Evolutionary conservation across 2,797 vertebrate genomes (phyloP).

Genomic region (Hydrocynus forskahlii): DNA sequence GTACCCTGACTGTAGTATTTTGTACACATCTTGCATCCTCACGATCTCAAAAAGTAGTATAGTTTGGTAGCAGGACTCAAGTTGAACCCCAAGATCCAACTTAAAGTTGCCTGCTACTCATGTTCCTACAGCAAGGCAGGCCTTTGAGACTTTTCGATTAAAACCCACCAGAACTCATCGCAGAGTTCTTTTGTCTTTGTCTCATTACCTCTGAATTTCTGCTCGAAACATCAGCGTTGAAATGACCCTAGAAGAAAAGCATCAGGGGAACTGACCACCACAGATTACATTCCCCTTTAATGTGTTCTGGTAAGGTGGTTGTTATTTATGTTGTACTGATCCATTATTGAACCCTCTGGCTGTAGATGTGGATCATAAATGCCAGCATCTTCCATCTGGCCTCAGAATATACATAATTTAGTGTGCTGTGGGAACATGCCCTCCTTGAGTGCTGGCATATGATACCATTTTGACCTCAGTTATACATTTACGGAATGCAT

Average conservation of each 20-base stretch:
- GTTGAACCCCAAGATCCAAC: background rate
- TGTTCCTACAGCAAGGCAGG: background rate
- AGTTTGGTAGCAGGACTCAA: background rate
- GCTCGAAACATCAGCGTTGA: background rate
- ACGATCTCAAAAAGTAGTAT: background rate
- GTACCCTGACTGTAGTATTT: too few species aligned
- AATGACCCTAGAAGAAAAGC: background rate
- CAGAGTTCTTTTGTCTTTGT: background rate
- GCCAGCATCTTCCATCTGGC: slow-evolving; percentile 1
- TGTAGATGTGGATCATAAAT: slow-evolving; percentile 9
- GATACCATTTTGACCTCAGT: background rate
- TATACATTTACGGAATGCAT: background rate
- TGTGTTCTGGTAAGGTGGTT: slow-evolving; percentile 28
- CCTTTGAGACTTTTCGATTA: background rate
- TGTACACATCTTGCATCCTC: background rate
- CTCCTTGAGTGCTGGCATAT: background rate
- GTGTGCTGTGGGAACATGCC: background rate
- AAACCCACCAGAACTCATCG: background rate
- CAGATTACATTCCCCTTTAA: slow-evolving; percentile 17
- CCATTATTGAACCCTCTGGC: slow-evolving; percentile 19
- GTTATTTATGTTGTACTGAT: slow-evolving; percentile 19
- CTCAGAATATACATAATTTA: slow-evolving; percentile 10
- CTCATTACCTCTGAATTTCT: background rate
- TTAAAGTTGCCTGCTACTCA: background rate
- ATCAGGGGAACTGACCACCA: background rate